Evolutionary conservation across 35 echinoderm and acorn worm genomes (phyloP).

Genomic region (Apostichopus japonicus): DNA sequence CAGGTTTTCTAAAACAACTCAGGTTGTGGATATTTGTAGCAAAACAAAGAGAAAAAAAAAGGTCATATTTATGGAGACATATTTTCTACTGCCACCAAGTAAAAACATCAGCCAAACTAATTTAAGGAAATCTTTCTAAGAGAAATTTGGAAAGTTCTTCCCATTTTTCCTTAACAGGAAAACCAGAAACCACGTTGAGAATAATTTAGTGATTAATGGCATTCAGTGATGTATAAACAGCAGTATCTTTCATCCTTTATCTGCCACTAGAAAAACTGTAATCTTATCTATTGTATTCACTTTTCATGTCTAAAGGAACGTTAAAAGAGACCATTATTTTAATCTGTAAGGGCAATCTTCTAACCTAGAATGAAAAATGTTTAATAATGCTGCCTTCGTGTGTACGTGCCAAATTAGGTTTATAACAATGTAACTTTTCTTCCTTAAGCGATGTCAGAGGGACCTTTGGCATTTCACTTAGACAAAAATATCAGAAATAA

Average conservation of each 20-base stretch:
- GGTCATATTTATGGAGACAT: conserved; percentile 42
- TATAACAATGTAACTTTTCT: conserved; percentile 5
- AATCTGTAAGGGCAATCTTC: not conserved
- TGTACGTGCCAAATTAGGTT: conserved; percentile 30
- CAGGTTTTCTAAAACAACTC: conserved; percentile 15
- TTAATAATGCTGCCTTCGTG: conserved; percentile 46
- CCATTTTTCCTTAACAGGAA: too few relatives aligned
- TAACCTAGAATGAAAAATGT: not conserved
- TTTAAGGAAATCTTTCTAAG: not conserved
- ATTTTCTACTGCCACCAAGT: conserved; percentile 45
- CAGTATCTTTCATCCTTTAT: conserved; percentile 17
- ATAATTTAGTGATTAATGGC: not conserved
- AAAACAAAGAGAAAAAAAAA: not conserved
- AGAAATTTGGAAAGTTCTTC: not conserved
- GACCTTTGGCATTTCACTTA: not conserved
- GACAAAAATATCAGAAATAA: not conserved
- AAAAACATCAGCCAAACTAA: conserved; percentile 2
- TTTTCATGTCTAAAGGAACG: not conserved
- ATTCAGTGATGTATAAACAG: not conserved
- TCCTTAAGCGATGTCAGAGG: conserved; percentile 3
- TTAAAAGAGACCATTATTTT: not conserved
- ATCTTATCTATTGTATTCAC: not conserved
- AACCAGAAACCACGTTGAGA: too few relatives aligned
- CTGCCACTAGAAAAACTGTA: conserved; percentile 6
- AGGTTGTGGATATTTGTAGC: conserved; percentile 18